Base-by-base conservation (phyloP, 2,888 invertebrate genomes). In the Xanthia icteritia region DNA sequence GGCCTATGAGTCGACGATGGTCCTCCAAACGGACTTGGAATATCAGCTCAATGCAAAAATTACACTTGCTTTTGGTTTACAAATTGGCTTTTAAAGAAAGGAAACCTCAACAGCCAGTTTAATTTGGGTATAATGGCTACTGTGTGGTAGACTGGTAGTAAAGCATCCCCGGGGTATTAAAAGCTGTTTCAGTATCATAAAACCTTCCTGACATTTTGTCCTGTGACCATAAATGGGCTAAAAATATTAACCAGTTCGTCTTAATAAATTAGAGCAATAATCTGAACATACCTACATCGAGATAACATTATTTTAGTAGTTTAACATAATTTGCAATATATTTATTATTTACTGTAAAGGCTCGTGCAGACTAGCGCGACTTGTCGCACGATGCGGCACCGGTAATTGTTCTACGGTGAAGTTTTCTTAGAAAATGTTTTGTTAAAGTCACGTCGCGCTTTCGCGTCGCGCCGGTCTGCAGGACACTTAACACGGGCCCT, bases 231-330 rank as follows among this genome's bases (percentile, higher is more conserved):
- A 75, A 75, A 75, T 20, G 63, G 27, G 31, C 61, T 63, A 70
- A 61, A 51, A 76, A 63, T 31, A 73, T 66, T 73, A 75, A 42
- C 27, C 77, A 51, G 42, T 13, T 9, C 11, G 54, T 48, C 17
- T 67, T 56, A 71, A 67, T 71, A 73, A 67, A 78, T 76, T 31
- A 66, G 23, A 54, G 31, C 4, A 48, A 70, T 82, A 70, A n/a
- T 13, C 36, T 51, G 36, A 64, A 60, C 66, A 42, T 8, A 67
- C 15, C 15, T 61, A 61, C 17, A 54, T 69, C 23, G 15, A 60
- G 65, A 45, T 36, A 27, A 31, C 20, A 39, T 71, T 77, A 51
- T 51, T 51, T 20, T 1, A 20, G 6, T 20, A 6, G 48, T 48
- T 48, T 48, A 48, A 48, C 5, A 17, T 48, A 6, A 6, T 20